phyloP scores from a whole-genome alignment of 1,140 invertebrate species.

The Lepidurus apus region DNA sequence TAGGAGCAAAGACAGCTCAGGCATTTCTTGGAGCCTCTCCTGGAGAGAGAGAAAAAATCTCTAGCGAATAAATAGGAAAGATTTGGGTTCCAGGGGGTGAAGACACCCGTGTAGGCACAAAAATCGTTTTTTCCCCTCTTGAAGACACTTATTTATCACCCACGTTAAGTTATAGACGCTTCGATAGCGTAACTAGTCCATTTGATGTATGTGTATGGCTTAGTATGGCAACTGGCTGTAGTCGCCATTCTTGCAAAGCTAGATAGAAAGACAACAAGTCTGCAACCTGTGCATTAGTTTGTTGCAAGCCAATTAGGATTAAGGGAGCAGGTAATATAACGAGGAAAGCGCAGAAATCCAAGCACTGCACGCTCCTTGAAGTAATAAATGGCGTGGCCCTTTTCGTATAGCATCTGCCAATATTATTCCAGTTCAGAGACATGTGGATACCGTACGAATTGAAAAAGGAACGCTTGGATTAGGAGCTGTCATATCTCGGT shows the following conservation, averaged over 20 bases:
- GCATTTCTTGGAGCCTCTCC: background rate
- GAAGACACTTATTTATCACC: background rate
- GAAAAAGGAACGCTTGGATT: no score
- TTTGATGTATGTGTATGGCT: no score
- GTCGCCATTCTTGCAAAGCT: background rate
- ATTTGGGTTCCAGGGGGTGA: background rate
- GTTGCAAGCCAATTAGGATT: slow-evolving; percentile 5
- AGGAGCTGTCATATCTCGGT: no score
- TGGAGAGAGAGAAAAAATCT: background rate
- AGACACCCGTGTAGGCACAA: background rate
- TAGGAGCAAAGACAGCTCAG: background rate
- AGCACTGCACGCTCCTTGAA: no score
- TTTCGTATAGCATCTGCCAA: no score
- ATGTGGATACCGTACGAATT: no score
- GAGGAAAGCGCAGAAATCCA: no score
- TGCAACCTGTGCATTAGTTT: background rate
- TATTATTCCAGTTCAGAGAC: no score
- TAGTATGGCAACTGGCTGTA: no score
- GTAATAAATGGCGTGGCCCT: no score
- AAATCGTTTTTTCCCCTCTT: no score
- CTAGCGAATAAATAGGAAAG: background rate
- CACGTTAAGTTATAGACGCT: background rate
- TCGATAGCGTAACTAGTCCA: no score
- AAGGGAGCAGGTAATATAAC: background rate
- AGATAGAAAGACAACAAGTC: background rate